Conservation (phyloP, 2,888 invertebrate species). For the Lasioglossum lativentre region DNA sequence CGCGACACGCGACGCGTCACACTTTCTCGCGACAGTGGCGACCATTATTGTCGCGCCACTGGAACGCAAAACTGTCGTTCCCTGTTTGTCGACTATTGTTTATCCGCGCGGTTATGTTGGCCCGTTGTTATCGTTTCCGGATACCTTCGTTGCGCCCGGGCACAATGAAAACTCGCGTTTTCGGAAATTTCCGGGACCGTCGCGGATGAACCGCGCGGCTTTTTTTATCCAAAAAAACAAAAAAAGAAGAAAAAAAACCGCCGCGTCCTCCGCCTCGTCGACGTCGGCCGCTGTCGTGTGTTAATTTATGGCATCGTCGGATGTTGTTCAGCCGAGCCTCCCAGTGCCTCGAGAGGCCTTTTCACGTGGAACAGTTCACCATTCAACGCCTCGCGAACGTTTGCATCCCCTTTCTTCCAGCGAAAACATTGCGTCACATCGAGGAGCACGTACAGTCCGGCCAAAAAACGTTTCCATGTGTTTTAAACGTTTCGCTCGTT, state of each 20-base stretch:
- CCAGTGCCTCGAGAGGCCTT: neutral
- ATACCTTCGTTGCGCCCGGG: conserved; percentile 36
- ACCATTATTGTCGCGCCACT: conserved; percentile 45
- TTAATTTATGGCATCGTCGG: conserved; percentile 36
- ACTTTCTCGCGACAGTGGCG: conserved; percentile 38
- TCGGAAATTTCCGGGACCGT: conserved; percentile 49
- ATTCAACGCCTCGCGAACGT: conserved; percentile 7
- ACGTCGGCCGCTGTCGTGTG: conserved; percentile 26
- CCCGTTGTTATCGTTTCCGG: conserved; percentile 59
- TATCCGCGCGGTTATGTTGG: conserved; percentile 54
- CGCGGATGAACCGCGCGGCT: conserved; percentile 29
- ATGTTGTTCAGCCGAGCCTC: conserved; percentile 18
- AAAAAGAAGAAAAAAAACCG: neutral
- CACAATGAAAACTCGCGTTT: conserved; percentile 57
- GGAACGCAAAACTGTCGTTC: conserved; percentile 43
- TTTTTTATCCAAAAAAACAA: neutral
- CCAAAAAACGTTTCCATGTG: neutral
- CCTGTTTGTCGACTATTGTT: conserved; percentile 58
- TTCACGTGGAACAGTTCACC: conserved; percentile 5
- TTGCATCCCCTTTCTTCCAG: neutral
- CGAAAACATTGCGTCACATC: neutral
- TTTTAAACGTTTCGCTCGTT: neutral
- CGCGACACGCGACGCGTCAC: conserved; percentile 3
- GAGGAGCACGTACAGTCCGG: neutral
- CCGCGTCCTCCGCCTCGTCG: neutral